A percentile compares a stretch with the other conserved stretches of the same genome.
Conservation (phyloP, 2,113 vertebrate genomes). For the Zosterops hypoxanthus region DNA sequence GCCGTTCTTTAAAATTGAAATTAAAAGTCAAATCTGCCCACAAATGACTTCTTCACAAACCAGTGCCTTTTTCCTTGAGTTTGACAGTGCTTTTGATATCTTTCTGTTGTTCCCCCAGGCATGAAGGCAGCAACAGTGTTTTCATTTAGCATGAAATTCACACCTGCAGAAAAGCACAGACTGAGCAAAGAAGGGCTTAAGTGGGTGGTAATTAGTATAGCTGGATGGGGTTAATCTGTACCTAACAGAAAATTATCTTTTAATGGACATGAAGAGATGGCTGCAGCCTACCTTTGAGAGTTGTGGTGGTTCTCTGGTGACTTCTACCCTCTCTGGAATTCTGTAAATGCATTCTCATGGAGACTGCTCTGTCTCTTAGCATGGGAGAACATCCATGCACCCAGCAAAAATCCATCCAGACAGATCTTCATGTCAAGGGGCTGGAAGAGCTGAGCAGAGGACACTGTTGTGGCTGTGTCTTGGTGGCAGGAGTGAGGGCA, state of each 20-base stretch:
- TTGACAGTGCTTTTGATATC: neutral
- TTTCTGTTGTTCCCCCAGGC: neutral
- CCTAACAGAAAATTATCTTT: neutral
- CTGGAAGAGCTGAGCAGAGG: neutral
- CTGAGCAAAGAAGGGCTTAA: neutral
- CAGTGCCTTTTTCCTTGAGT: neutral
- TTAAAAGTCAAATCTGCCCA: neutral
- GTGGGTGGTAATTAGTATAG: neutral
- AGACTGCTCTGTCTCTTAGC: neutral
- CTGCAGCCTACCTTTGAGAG: neutral
- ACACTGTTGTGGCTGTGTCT: fast-evolving
- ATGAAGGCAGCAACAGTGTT: neutral
- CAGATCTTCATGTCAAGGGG: neutral
- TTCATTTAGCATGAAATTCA: neutral
- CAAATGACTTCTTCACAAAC: neutral
- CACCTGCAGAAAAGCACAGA: neutral
- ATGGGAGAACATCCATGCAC: fast-evolving
- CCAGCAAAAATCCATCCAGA: fast-evolving
- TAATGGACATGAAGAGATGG: neutral
- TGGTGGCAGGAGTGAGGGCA: neutral
- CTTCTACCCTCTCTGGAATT: neutral
- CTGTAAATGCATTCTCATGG: neutral
- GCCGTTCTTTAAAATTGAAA: neutral
- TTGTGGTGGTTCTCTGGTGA: fast-evolving
- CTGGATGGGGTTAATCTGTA: neutral